Percentiles rank a stretch among this genome's conserved stretches.
phyloP scores from a whole-genome alignment of 2,113 vertebrate genomes.

The Centropus bengalensis region DNA sequence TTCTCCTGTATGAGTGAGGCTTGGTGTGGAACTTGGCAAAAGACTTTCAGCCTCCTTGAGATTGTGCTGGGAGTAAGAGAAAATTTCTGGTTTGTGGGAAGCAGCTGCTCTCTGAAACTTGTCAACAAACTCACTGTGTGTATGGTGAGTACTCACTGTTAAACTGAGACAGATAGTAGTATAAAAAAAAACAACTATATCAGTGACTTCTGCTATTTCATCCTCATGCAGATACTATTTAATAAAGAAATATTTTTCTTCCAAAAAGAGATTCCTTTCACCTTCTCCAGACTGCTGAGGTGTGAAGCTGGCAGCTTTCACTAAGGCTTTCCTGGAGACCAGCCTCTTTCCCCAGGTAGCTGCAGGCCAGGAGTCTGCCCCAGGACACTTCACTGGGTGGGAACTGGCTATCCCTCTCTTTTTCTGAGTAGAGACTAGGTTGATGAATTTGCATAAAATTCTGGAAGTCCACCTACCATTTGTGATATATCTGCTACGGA shows the following conservation, averaged over 20 bases:
- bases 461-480: not conserved
- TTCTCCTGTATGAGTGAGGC: not conserved
- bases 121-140: fast-evolving
- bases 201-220: not conserved
- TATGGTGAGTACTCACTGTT: not conserved
- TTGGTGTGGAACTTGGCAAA: not conserved
- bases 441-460: not conserved
- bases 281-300: not conserved
- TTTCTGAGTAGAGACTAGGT: not conserved
- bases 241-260: not conserved
- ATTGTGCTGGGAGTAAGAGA: not conserved
- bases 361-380: not conserved
- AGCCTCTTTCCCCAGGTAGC: not conserved
- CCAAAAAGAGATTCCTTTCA: not conserved
- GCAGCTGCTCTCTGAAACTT: not conserved
- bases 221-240: not conserved
- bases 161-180: not conserved
- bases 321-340: not conserved
- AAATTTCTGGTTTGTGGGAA: not conserved
- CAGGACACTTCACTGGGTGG: not conserved
- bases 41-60: not conserved
- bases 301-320: not conserved
- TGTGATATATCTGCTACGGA: not conserved
- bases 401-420: not conserved
- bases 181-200: not conserved